These are phyloP conservation scores for Pyralis farinalis DNA, from an alignment of 2,888 invertebrate species.

Conservation along the genomic window DNA sequence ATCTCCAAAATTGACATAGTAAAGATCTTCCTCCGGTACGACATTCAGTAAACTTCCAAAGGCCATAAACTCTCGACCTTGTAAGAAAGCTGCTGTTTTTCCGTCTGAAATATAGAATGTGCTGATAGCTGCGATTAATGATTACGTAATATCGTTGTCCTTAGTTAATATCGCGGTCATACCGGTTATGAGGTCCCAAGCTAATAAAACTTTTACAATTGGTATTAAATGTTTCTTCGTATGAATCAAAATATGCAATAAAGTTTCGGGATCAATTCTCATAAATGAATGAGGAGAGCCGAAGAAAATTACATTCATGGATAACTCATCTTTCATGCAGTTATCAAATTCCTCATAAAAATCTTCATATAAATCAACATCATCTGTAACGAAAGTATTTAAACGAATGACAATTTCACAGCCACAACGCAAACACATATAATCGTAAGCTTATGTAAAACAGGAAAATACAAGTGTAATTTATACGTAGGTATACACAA, in stretches of 20 bases:
- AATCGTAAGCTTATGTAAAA: too few relatives aligned
- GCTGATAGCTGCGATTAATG: too few relatives aligned
- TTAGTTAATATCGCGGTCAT: too few relatives aligned
- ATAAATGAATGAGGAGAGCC: conserved; percentile 60
- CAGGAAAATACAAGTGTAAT: too few relatives aligned
- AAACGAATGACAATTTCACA: too few relatives aligned
- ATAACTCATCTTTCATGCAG: conserved; percentile 40
- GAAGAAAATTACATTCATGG: conserved; percentile 68
- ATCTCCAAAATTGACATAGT: conserved; percentile 66
- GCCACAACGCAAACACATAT: too few relatives aligned
- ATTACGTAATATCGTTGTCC: too few relatives aligned
- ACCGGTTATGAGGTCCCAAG: conserved; percentile 74
- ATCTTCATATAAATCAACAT: conserved; percentile 43
- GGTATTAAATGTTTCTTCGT: conserved; percentile 58
- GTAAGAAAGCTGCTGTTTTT: conserved; percentile 63
- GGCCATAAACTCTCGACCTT: conserved; percentile 61
- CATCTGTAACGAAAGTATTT: too few relatives aligned
- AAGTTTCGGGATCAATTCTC: conserved; percentile 59
- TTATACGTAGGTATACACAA: too few relatives aligned
- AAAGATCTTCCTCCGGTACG: conserved; percentile 70
- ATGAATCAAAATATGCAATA: conserved; percentile 54
- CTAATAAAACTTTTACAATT: conserved; percentile 48
- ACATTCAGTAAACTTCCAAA: conserved; percentile 55
- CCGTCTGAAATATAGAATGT: conserved; percentile 46
- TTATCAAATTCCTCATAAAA: conserved; percentile 67